A percentile compares a stretch with the other conserved stretches of the same genome.
Conservation (phyloP, 2,797 vertebrate species). For the Lithobates pipiens region DNA sequence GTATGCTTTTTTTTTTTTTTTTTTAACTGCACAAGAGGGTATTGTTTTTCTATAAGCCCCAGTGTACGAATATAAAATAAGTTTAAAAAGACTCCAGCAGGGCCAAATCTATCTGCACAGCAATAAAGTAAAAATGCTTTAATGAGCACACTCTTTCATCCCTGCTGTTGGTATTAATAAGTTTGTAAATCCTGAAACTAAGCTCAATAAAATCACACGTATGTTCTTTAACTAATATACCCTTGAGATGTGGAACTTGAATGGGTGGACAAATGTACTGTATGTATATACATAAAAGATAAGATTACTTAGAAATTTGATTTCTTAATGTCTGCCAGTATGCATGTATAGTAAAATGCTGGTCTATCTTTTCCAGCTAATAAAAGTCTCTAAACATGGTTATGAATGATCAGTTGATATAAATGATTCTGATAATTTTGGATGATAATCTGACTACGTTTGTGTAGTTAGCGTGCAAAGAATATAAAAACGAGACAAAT, state of each 20-base stretch:
- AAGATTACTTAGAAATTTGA: too few relatives aligned
- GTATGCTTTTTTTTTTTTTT: background rate
- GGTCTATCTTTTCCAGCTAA: too few relatives aligned
- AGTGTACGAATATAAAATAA: constrained; percentile 28
- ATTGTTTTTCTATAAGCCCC: constrained; percentile 35
- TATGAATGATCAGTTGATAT: too few relatives aligned
- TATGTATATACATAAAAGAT: background rate
- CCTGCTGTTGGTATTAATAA: constrained; percentile 40
- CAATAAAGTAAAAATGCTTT: constrained; percentile 41
- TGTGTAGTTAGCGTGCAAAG: too few relatives aligned
- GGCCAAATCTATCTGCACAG: constrained; percentile 26
- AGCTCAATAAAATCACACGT: constrained; percentile 33
- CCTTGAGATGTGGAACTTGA: constrained; percentile 3
- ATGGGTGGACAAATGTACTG: background rate
- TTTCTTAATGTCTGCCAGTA: too few relatives aligned
- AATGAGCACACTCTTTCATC: constrained; percentile 28
- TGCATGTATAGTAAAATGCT: too few relatives aligned
- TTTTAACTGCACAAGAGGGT: constrained; percentile 12
- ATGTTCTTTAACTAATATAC: constrained; percentile 18
- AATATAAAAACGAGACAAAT: too few relatives aligned
- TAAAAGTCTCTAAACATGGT: too few relatives aligned
- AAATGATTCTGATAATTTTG: too few relatives aligned
- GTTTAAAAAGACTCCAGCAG: constrained; percentile 45
- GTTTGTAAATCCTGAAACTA: constrained; percentile 31
- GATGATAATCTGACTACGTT: too few relatives aligned